A percentile compares a stretch with the other conserved stretches of the same genome.
Conservation (phyloP, 2,797 vertebrate genomes). For the Channa striata region DNA sequence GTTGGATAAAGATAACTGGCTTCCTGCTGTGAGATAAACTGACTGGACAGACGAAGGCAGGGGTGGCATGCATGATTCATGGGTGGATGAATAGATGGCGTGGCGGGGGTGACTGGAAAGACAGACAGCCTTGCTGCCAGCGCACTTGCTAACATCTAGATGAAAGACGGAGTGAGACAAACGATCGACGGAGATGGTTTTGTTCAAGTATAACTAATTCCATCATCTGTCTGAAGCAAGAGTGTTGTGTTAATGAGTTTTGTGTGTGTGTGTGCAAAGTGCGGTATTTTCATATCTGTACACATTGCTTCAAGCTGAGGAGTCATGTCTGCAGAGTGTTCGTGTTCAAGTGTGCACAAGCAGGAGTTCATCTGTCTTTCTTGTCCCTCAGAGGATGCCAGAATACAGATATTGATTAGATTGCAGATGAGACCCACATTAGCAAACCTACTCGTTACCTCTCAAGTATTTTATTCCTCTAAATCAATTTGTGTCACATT, state of each 20-base stretch:
- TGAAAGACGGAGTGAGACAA: conserved; percentile 19
- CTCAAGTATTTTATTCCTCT: conserved; percentile 14
- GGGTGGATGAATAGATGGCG: conserved; percentile 26
- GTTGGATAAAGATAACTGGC: conserved; percentile 41
- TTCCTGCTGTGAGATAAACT: conserved; percentile 53
- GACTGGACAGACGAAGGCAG: conserved; percentile 29
- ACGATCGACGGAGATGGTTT: conserved; percentile 12
- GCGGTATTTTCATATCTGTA: neutral
- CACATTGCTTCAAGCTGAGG: neutral
- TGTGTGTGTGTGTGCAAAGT: neutral
- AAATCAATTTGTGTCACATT: conserved; percentile 6
- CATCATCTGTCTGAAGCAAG: conserved; percentile 39
- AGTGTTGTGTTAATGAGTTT: conserved; percentile 12
- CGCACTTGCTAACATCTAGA: conserved; percentile 18
- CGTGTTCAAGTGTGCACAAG: conserved; percentile 19
- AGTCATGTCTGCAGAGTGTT: conserved; percentile 5
- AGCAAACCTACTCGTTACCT: conserved; percentile 2
- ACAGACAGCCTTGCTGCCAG: conserved; percentile 33
- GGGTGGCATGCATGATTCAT: conserved; percentile 52
- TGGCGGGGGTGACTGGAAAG: neutral
- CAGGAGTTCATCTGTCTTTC: conserved; percentile 13
- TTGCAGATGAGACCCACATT: conserved; percentile 25
- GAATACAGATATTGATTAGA: conserved; percentile 31
- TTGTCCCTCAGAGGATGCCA: conserved; percentile 8
- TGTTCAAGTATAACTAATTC: conserved; percentile 43